Percentiles rank a stretch among this genome's conserved stretches.
These are phyloP conservation scores for Pandemis cinnamomeana DNA, from an alignment of 2,888 invertebrate species.

Conservation along the genomic window DNA sequence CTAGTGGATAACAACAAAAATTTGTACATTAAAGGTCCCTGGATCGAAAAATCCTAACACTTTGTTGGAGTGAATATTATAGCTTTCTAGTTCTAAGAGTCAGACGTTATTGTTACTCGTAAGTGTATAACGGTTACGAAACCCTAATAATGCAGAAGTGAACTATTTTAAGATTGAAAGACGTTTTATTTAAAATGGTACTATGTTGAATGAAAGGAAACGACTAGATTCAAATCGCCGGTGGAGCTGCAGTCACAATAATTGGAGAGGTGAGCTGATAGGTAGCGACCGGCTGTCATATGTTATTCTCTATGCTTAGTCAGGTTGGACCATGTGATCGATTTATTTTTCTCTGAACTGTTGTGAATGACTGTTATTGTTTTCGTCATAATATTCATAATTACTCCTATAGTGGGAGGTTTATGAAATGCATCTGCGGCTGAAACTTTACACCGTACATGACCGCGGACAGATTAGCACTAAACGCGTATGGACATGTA, in stretches of 20 bases:
- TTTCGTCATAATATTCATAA: slow-evolving; percentile 2
- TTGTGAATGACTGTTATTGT: slow-evolving; percentile 27
- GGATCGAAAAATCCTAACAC: no score
- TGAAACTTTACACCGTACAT: slow-evolving; percentile 58
- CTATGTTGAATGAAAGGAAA: slow-evolving; percentile 64
- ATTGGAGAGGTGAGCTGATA: slow-evolving; percentile 64
- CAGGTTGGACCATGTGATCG: slow-evolving; percentile 61
- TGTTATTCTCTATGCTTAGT: slow-evolving; percentile 62
- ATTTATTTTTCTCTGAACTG: slow-evolving; percentile 51
- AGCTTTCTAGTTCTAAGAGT: neutral
- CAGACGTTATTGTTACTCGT: neutral
- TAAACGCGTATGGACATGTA: slow-evolving; percentile 52
- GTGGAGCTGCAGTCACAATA: slow-evolving; percentile 68
- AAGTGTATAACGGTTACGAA: no score
- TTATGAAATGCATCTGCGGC: slow-evolving; percentile 48
- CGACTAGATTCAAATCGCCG: slow-evolving; percentile 67
- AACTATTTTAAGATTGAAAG: no score
- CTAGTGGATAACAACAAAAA: no score
- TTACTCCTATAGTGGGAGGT: slow-evolving; percentile 14
- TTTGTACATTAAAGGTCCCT: no score
- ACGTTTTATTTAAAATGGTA: slow-evolving; percentile 41
- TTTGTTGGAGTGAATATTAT: no score
- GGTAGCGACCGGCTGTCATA: slow-evolving; percentile 59
- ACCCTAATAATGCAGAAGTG: no score
- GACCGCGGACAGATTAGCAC: slow-evolving; percentile 56